These are phyloP conservation scores for Fabriciana adippe DNA, from an alignment of 2,888 invertebrate species.

Conservation along the genomic window DNA sequence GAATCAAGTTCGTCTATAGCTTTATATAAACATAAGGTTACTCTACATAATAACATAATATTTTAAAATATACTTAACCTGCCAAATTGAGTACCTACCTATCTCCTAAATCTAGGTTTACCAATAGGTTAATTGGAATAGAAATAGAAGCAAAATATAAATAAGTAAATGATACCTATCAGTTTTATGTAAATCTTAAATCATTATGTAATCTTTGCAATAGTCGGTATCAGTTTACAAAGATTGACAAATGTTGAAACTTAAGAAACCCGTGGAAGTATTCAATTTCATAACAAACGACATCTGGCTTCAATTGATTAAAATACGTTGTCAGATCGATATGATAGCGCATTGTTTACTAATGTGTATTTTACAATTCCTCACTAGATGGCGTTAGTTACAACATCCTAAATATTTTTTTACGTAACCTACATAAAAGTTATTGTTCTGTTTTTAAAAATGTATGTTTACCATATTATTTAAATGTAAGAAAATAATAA, in stretches of 20 bases:
- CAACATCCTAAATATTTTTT: not conserved
- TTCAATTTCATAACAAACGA: constrained; percentile 26
- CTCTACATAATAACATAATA: too few species aligned
- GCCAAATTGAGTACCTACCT: not conserved
- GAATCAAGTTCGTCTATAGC: too few species aligned
- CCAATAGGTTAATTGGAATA: not conserved
- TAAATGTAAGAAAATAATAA: too few species aligned
- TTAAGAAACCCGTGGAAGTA: constrained; percentile 13
- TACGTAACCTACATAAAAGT: too few species aligned
- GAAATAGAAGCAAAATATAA: not conserved
- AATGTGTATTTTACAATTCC: not conserved
- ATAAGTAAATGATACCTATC: not conserved
- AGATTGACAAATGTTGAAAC: constrained; percentile 16
- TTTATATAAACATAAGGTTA: too few species aligned
- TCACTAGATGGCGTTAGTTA: constrained; percentile 34
- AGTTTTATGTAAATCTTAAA: constrained; percentile 5
- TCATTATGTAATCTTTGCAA: constrained; percentile 1
- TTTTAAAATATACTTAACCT: too few species aligned
- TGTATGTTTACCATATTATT: too few species aligned
- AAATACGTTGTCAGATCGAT: constrained; percentile 6
- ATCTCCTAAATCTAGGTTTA: not conserved
- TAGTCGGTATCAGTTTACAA: constrained; percentile 15
- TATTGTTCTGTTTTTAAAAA: too few species aligned
- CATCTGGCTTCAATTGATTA: constrained; percentile 29
- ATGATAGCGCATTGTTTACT: not conserved